Percentiles rank a stretch among this genome's conserved stretches.
These are phyloP conservation scores for Sminthopsis crassicaudata DNA, from an alignment of 2,113 vertebrate genomes.

Conservation along the genomic window DNA sequence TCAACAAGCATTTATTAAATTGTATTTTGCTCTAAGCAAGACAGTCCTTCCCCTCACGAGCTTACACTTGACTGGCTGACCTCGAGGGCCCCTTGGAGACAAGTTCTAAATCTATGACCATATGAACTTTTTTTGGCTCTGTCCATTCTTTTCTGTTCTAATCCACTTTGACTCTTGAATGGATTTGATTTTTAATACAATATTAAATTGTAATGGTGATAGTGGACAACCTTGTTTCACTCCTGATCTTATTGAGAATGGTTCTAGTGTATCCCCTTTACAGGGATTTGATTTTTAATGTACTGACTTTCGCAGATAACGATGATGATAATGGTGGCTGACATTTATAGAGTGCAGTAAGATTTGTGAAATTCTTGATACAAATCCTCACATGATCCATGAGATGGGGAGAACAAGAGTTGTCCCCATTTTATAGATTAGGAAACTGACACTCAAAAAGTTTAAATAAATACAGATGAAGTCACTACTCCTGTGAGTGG, in stretches of 20 bases:
- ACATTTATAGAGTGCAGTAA: not conserved
- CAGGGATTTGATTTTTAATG: not conserved
- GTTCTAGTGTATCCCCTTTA: too few relatives aligned
- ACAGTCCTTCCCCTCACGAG: not conserved
- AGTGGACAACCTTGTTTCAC: too few relatives aligned
- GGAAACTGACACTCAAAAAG: not conserved
- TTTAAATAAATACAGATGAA: not conserved
- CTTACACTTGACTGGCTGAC: not conserved
- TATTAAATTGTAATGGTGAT: too few relatives aligned
- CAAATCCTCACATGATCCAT: not conserved
- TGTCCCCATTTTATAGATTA: constrained; percentile 4
- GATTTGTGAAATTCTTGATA: not conserved
- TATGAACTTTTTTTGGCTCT: not conserved
- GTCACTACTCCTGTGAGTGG: not conserved
- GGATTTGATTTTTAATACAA: too few relatives aligned
- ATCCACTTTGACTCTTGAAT: not conserved
- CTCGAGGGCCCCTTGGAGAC: not conserved
- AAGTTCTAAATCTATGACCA: not conserved
- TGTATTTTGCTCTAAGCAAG: not conserved
- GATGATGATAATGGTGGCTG: not conserved
- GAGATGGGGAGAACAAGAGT: not conserved
- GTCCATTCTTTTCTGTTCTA: not conserved
- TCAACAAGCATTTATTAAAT: not conserved
- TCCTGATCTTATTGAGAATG: too few relatives aligned
- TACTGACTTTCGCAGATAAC: not conserved